Evolutionary conservation across 2,113 vertebrate genomes (phyloP).

Genomic region (Tinamus guttatus): DNA sequence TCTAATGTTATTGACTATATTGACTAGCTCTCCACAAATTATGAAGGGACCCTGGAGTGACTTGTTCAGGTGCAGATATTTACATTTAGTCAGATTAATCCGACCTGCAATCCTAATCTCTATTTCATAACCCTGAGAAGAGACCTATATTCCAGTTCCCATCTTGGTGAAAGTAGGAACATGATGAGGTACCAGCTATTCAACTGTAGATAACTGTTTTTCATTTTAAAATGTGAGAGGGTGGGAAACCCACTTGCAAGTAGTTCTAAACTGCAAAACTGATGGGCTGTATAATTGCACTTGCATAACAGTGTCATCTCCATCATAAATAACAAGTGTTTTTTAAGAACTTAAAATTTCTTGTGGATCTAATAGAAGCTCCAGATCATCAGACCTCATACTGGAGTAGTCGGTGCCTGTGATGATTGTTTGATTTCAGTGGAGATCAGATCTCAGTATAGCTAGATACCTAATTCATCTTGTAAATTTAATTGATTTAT

Average conservation of each 20-base stretch:
- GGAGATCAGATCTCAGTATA: neutral
- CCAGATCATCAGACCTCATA: neutral
- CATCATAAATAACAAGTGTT: neutral
- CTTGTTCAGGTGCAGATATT: neutral
- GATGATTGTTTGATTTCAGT: neutral
- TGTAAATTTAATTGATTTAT: neutral
- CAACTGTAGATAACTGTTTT: neutral
- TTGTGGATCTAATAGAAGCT: neutral
- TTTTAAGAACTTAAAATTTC: conserved; percentile 16
- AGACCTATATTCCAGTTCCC: neutral
- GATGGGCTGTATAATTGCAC: neutral
- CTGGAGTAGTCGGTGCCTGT: neutral
- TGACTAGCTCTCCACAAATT: neutral
- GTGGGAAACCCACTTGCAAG: neutral
- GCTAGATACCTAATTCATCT: neutral
- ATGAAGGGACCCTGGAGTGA: neutral
- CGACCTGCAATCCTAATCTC: neutral
- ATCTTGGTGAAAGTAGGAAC: neutral
- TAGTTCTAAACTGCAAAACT: neutral
- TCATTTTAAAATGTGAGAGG: neutral
- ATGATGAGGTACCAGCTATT: neutral
- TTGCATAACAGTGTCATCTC: neutral
- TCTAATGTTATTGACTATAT: neutral
- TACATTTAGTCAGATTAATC: neutral
- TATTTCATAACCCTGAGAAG: neutral